A percentile compares a stretch with the other conserved stretches of the same genome.
These are phyloP conservation scores for Philereme vetulata DNA, from an alignment of 2,888 invertebrate genomes.

Conservation along the genomic window DNA sequence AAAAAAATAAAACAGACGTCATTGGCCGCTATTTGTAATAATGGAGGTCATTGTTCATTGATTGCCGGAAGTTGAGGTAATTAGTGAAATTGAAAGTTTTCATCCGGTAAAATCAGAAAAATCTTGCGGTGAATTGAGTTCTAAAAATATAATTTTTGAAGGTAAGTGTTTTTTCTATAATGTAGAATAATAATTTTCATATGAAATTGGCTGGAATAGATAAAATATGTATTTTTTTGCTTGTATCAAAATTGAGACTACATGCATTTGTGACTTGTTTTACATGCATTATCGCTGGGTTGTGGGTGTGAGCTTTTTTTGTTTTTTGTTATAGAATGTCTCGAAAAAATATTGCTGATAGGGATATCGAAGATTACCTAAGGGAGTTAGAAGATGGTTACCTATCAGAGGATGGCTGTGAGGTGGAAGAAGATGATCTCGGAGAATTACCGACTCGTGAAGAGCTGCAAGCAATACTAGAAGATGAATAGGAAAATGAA, in stretches of 20 bases:
- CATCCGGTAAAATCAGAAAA: no score
- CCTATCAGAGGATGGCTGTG: constrained; percentile 30
- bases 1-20: no score
- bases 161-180: no score
- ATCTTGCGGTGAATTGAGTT: no score
- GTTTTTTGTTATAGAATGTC: constrained; percentile 33
- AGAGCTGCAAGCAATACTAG: no score
- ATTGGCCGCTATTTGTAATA: no score
- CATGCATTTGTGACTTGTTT: constrained; percentile 33
- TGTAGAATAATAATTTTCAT: no score
- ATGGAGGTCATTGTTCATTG: no score
- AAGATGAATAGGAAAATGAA: constrained; percentile 24
- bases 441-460: constrained; percentile 5
- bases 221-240: constrained; percentile 20
- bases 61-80: no score
- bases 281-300: constrained; percentile 24
- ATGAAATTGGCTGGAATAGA: no score
- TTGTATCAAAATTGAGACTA: constrained; percentile 28
- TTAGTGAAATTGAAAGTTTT: no score
- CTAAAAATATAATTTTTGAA: no score
- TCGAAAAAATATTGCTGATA: constrained; percentile 32
- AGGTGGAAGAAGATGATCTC: constrained; percentile 31
- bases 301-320: constrained; percentile 30
- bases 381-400: constrained; percentile 33
- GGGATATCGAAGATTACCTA: constrained; percentile 33